Evolutionary conservation across 2,888 invertebrate genomes (phyloP), one percentile per base, ranked within the genome.

Genomic region (Cheilosia urbana): DNA sequence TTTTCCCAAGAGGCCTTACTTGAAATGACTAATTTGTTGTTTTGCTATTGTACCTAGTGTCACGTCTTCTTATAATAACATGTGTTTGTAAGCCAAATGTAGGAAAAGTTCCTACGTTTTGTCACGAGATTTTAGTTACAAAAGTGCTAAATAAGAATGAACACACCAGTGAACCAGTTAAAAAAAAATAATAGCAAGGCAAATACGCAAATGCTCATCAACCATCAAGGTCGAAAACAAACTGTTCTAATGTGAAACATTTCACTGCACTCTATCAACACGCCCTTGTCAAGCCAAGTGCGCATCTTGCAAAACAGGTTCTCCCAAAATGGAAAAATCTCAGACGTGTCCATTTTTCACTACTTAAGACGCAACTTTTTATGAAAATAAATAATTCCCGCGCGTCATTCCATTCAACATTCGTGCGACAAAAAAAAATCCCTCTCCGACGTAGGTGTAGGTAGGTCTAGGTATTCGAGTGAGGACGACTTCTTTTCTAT

Each of bases 401-500:
- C 11, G n/a, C 65, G 53, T 53, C 40, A 68, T 68, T 19, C 27
- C 45, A 69, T 69, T 47, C 30, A 42, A 4, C 19, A 30, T 15
- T 53, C 15, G 4, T 21, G 21, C 17, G 11, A n/a, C 6, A 9
- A 30, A 55, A 45, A 24, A 17, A 42, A 30, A 9, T 57, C 30
- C 55, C 13, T 27, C 53, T 55, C 66, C 11, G 40, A 11, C 17
- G n/a, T 66, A 7, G n/a, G n/a, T n/a, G n/a, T n/a, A n/a, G n/a
- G n/a, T n/a, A n/a, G n/a, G n/a, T n/a, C n/a, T n/a, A n/a, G n/a
- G n/a, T n/a, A n/a, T n/a, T n/a, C 53, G 40, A 34, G 17, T 51
- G 37, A 1, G 11, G 24, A 66, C 15, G 30, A 51, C 49, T 37
- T 51, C 37, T 49, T 60, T 53, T 66, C 37, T 73, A 55, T 79